Percentiles rank a stretch among this genome's conserved stretches.
phyloP scores from a whole-genome alignment of 2,888 invertebrate species.

The Siphlonurus alternatus region DNA sequence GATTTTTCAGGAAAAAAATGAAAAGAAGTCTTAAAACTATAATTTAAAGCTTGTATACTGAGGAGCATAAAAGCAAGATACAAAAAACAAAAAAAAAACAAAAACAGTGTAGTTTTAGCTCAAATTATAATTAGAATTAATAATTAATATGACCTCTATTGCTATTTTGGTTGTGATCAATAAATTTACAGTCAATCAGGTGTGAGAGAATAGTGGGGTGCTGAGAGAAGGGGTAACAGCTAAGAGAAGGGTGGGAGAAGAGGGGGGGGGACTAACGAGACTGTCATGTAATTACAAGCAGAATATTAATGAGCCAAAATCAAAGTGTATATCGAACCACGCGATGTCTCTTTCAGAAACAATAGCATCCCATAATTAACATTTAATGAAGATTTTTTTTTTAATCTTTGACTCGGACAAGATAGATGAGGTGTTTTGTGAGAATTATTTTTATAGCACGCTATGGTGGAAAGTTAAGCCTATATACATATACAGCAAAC shows the following conservation, averaged over 20 bases:
- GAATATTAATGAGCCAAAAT: neutral
- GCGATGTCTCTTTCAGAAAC: neutral
- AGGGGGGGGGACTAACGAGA: neutral
- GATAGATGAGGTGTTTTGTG: slow-evolving; percentile 1
- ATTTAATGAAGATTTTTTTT: slow-evolving; percentile 2
- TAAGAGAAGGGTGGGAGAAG: neutral
- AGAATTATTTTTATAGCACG: neutral
- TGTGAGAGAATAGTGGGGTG: neutral
- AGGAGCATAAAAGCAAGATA: too few species aligned
- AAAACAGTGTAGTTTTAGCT: too few species aligned
- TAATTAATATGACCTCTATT: neutral
- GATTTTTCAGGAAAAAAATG: too few species aligned
- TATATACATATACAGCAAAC: neutral
- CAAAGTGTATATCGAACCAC: neutral
- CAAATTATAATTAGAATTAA: too few species aligned
- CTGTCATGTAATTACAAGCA: neutral
- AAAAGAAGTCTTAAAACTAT: too few species aligned
- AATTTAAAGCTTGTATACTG: too few species aligned
- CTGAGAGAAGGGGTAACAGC: neutral
- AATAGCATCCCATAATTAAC: slow-evolving; percentile 2
- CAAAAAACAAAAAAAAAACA: too few species aligned
- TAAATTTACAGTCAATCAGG: neutral
- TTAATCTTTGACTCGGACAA: neutral
- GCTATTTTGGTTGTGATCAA: neutral
- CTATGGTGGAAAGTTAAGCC: neutral